Conservation (phyloP, 2,888 invertebrate species). For the Ischnura elegans region DNA sequence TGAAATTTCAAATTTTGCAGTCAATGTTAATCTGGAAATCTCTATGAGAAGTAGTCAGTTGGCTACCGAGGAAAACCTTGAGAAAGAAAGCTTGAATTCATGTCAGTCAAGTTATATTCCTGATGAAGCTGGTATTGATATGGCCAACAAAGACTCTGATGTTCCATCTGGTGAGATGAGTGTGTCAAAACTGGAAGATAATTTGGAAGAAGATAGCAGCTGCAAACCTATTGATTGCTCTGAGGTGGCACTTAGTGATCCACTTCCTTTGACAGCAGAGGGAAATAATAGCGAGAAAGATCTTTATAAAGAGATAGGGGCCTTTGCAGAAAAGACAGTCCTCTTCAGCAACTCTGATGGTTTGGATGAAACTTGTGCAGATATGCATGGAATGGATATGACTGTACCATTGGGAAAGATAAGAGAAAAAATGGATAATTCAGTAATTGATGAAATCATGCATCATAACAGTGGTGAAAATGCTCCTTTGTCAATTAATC, state of each 20-base stretch:
- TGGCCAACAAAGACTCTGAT: background rate
- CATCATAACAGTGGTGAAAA: background rate
- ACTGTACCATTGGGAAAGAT: conserved; percentile 33
- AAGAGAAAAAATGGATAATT: background rate
- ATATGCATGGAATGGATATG: conserved; percentile 17
- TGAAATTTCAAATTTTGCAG: background rate
- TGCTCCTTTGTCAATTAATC: background rate
- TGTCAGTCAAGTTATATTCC: no score
- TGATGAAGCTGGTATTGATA: background rate
- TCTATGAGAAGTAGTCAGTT: background rate
- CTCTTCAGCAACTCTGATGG: background rate
- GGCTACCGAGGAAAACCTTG: background rate
- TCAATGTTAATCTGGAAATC: background rate
- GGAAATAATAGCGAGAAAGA: background rate
- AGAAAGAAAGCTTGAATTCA: background rate
- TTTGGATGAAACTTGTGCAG: conserved; percentile 4
- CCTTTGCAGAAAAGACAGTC: background rate
- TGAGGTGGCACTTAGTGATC: background rate
- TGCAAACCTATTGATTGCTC: background rate
- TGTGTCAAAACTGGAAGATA: background rate
- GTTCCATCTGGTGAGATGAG: background rate
- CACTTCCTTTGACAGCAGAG: background rate
- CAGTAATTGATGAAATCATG: background rate
- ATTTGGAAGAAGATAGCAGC: background rate
- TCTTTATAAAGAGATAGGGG: background rate